Evolutionary conservation across 2,797 vertebrate genomes (phyloP).

Genomic region (Coregonus sp.): DNA sequence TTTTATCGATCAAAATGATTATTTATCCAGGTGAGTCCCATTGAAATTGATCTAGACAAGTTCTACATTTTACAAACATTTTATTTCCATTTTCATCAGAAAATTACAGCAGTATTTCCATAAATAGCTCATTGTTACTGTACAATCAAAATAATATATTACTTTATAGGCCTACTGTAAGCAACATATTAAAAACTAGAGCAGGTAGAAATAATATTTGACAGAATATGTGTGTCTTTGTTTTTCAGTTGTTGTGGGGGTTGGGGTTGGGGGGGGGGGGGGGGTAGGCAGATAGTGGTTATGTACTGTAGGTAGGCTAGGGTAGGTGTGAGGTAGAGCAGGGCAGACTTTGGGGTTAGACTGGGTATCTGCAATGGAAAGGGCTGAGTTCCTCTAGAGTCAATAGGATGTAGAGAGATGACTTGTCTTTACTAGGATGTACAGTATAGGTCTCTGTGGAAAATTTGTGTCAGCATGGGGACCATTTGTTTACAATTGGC

Average conservation of each 20-base stretch:
- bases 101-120: constrained; percentile 70
- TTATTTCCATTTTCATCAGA: constrained; percentile 57
- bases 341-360: no score
- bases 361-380: no score
- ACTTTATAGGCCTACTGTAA: constrained; percentile 12
- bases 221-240: background rate
- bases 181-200: constrained; percentile 7
- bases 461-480: background rate
- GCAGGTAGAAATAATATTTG: constrained; percentile 8
- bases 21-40: no score
- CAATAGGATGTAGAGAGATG: background rate
- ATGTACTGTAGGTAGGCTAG: no score
- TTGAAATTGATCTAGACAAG: background rate
- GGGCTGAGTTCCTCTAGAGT: background rate
- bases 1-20: background rate
- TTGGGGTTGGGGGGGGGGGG: no score
- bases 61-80: constrained; percentile 54
- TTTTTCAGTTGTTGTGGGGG: background rate
- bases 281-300: no score
- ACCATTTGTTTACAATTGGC: constrained; percentile 18
- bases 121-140: constrained; percentile 64
- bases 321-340: no score
- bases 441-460: background rate
- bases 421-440: background rate
- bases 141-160: background rate